phyloP scores from a whole-genome alignment of 2,888 invertebrate species.

The Petrolisthes manimaculis region DNA sequence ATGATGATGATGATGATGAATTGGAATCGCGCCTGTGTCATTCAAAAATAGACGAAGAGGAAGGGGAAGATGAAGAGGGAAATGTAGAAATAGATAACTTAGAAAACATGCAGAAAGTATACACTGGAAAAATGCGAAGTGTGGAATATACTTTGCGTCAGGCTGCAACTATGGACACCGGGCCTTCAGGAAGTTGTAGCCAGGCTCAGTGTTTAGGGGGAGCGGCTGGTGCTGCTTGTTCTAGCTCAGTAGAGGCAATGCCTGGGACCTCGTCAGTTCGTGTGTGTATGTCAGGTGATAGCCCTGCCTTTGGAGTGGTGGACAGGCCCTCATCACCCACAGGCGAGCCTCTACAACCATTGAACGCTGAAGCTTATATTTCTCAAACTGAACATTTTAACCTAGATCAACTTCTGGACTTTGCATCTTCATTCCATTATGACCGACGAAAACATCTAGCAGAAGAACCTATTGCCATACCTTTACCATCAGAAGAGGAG shows the following conservation, averaged over 20 bases:
- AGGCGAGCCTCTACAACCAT: constrained; percentile 39
- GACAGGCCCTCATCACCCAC: constrained; percentile 26
- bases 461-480: constrained; percentile 50
- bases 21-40: constrained; percentile 45
- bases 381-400: constrained; percentile 66
- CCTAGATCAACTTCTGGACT: constrained; percentile 67
- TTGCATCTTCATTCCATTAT: constrained; percentile 67
- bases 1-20: constrained; percentile 65
- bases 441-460: constrained; percentile 62
- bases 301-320: constrained; percentile 28
- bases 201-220: constrained; percentile 45
- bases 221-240: constrained; percentile 22
- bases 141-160: constrained; percentile 58
- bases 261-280: constrained; percentile 42
- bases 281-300: constrained; percentile 49
- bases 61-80: constrained; percentile 54
- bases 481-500: constrained; percentile 51
- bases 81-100: constrained; percentile 67
- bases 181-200: constrained; percentile 42
- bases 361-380: constrained; percentile 56
- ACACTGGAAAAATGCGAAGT: constrained; percentile 62
- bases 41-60: constrained; percentile 49
- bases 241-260: constrained; percentile 42
- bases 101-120: constrained; percentile 66
- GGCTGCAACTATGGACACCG: constrained; percentile 43